Evolutionary conservation across 2,113 vertebrate genomes (phyloP).

Genomic region (Pontoporia blainvillei): DNA sequence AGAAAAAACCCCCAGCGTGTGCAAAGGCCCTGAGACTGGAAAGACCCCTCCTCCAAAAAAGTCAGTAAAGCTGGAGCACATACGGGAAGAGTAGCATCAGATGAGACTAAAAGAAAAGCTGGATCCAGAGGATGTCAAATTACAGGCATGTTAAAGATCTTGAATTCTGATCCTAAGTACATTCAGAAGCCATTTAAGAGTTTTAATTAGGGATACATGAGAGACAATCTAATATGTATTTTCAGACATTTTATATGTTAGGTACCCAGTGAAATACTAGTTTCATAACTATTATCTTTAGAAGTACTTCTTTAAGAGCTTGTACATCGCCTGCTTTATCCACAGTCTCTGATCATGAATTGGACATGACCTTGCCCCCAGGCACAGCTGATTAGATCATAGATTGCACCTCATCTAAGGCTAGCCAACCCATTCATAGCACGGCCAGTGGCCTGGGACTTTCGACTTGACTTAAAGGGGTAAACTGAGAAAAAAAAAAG

Average conservation of each 20-base stretch:
- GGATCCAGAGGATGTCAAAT: background rate
- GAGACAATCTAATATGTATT: background rate
- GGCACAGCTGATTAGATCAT: background rate
- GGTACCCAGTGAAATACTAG: background rate
- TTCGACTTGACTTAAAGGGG: background rate
- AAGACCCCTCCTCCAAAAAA: background rate
- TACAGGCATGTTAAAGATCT: background rate
- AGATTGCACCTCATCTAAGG: background rate
- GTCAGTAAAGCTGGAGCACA: background rate
- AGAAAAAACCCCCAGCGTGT: background rate
- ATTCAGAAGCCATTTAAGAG: background rate
- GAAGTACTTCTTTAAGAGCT: background rate
- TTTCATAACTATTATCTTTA: background rate
- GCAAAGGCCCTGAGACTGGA: background rate
- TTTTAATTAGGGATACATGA: background rate
- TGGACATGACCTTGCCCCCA: background rate
- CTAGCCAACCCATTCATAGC: background rate
- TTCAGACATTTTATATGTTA: background rate
- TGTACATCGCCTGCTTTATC: background rate
- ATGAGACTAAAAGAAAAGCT: background rate
- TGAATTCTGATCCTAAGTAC: background rate
- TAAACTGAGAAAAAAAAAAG: background rate
- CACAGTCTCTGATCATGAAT: background rate
- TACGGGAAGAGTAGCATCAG: background rate
- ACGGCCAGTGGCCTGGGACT: background rate